These are phyloP conservation scores for Nixonia krombeini DNA, from an alignment of 1,140 invertebrate species.

Conservation along the genomic window DNA sequence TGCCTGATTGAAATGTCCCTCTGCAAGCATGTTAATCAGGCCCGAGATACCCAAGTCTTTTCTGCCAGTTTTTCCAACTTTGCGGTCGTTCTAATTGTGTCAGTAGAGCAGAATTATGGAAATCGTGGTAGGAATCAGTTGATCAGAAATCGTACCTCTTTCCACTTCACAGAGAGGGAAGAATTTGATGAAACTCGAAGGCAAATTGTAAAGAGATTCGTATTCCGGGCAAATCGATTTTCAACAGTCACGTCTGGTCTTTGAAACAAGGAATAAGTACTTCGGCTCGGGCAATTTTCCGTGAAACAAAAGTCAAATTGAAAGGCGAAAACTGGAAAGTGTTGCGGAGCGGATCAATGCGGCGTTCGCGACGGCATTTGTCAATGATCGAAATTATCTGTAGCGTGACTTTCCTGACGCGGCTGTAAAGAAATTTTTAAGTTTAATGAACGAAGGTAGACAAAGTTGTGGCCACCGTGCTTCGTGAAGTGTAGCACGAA, in stretches of 20 bases:
- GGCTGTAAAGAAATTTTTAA: background rate
- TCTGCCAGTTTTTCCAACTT: no score
- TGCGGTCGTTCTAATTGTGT: slow-evolving; percentile 2
- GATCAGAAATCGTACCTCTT: background rate
- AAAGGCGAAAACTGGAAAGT: slow-evolving; percentile 9
- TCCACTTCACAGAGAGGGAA: no score
- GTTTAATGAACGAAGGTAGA: no score
- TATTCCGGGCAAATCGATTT: background rate
- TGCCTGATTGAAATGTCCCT: background rate
- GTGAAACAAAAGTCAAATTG: background rate
- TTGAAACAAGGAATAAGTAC: background rate
- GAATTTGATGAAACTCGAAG: slow-evolving; percentile 4
- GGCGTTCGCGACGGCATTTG: background rate
- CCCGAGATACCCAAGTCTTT: no score
- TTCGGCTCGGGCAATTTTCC: background rate
- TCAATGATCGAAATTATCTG: background rate
- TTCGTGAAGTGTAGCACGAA: no score
- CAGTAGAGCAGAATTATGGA: slow-evolving; percentile 6
- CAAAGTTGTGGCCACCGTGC: no score
- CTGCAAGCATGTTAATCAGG: no score
- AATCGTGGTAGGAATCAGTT: background rate
- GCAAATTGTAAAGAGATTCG: slow-evolving; percentile 3
- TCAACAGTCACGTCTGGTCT: slow-evolving; percentile 2
- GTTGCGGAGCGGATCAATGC: background rate
- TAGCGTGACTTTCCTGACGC: no score